These are phyloP conservation scores for Steatornis caripensis DNA, from an alignment of 2,113 vertebrate species.

Conservation along the genomic window DNA sequence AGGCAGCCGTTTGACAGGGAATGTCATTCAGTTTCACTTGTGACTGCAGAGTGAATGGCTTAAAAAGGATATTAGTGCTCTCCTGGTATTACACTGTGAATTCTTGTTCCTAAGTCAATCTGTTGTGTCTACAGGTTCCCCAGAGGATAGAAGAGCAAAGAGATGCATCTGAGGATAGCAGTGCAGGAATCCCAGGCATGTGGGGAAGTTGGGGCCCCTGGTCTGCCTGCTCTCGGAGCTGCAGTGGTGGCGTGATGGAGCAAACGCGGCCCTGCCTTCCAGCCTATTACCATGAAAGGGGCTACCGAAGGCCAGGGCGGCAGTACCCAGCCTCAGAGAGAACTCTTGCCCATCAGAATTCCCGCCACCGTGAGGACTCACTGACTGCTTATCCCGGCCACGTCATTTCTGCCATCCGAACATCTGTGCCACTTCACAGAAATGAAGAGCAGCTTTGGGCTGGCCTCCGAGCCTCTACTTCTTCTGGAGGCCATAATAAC, in stretches of 20 bases:
- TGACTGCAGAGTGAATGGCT: background rate
- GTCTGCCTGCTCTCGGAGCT: slow-evolving; percentile 87
- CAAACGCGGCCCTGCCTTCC: slow-evolving; percentile 87
- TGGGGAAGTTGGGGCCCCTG: slow-evolving; percentile 93
- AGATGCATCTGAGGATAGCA: slow-evolving; percentile 54
- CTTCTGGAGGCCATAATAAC: background rate
- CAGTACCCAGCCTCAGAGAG: slow-evolving; percentile 43
- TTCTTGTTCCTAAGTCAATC: background rate
- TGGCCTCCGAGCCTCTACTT: background rate
- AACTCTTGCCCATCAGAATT: slow-evolving; percentile 5
- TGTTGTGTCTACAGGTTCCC: slow-evolving; percentile 74
- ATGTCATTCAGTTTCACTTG: background rate
- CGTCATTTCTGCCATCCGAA: slow-evolving; percentile 81
- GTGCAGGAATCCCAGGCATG: slow-evolving; percentile 67
- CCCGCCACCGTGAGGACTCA: slow-evolving; percentile 20
- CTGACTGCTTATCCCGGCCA: slow-evolving; percentile 58
- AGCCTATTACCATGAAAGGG: slow-evolving; percentile 50
- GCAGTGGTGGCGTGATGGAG: slow-evolving; percentile 87
- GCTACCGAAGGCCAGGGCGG: background rate
- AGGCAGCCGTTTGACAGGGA: background rate
- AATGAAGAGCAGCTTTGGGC: slow-evolving; percentile 33
- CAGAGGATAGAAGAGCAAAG: slow-evolving; percentile 77
- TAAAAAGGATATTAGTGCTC: background rate
- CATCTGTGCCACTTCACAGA: slow-evolving; percentile 77
- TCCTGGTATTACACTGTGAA: accelerated